A percentile compares a stretch with the other conserved stretches of the same genome.
Evolutionary conservation across 2,113 vertebrate species (phyloP).

Genomic region (Brachypteracias leptosomus): DNA sequence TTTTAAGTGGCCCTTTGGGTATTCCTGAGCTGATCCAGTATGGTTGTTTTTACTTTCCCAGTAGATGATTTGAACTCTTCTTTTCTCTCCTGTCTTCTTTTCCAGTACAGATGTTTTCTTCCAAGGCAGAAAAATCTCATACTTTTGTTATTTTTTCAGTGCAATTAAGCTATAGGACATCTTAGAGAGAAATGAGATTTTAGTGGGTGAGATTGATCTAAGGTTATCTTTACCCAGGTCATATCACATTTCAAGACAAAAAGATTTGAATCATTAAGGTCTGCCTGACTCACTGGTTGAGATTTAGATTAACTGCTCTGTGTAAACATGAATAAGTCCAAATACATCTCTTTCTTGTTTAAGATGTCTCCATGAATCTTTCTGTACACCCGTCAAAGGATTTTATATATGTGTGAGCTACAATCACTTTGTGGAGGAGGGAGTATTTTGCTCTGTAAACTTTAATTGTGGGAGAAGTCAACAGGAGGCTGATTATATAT

Average conservation of each 20-base stretch:
- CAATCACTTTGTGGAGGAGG: not conserved
- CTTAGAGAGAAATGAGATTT: slow-evolving; percentile 12
- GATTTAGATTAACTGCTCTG: slow-evolving; percentile 1
- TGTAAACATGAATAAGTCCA: slow-evolving; percentile 1
- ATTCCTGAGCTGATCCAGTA: not conserved
- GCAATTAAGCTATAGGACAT: slow-evolving; percentile 9
- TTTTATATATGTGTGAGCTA: slow-evolving; percentile 2
- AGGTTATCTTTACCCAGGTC: not conserved
- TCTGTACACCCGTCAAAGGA: slow-evolving; percentile 22
- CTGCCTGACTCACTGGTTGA: not conserved
- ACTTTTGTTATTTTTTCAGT: slow-evolving; percentile 9
- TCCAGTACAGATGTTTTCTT: not conserved
- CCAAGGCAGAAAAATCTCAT: not conserved
- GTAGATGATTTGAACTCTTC: not conserved
- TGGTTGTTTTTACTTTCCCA: not conserved
- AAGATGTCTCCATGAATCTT: not conserved
- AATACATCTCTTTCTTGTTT: slow-evolving; percentile 5
- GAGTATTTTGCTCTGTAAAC: not conserved
- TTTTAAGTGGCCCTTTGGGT: not conserved
- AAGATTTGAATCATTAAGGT: not conserved
- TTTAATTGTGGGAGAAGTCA: not conserved
- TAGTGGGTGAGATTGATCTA: not conserved
- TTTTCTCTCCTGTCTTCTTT: not conserved
- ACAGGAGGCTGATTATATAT: not conserved
- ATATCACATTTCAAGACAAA: not conserved